These are phyloP conservation scores for Vulpes ferrilata DNA, from an alignment of 2,113 vertebrate genomes.

Conservation along the genomic window DNA sequence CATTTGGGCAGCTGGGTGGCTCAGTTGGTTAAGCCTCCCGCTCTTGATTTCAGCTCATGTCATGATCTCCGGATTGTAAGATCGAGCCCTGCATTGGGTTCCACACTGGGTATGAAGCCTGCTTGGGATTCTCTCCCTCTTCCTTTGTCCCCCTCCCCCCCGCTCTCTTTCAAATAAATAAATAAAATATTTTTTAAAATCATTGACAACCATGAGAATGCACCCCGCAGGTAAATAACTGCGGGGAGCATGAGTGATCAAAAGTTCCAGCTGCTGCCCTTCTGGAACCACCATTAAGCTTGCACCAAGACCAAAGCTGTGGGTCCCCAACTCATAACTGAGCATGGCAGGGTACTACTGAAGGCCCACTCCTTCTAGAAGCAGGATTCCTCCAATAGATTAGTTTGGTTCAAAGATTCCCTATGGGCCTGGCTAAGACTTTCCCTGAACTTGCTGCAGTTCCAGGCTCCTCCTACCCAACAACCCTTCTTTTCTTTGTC, in stretches of 20 bases:
- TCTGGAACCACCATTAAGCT: no score
- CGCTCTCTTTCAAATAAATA: background rate
- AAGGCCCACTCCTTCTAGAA: background rate
- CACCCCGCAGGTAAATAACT: background rate
- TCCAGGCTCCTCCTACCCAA: background rate
- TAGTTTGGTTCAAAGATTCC: background rate
- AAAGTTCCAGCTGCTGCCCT: background rate
- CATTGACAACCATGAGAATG: background rate
- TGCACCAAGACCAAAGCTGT: background rate
- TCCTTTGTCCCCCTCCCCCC: background rate
- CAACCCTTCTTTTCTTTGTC: background rate
- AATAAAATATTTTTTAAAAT: background rate
- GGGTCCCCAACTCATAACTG: background rate
- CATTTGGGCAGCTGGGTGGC: background rate
- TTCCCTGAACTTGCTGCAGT: background rate
- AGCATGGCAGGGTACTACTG: no score
- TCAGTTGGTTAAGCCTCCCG: background rate
- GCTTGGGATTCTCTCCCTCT: background rate
- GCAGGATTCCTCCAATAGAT: background rate
- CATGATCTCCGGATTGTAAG: background rate
- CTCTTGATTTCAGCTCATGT: background rate
- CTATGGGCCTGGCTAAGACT: background rate
- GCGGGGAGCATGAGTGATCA: background rate
- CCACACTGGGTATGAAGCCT: background rate
- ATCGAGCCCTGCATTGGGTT: background rate